These are phyloP conservation scores for Acleris laterana DNA, from an alignment of 2,888 invertebrate species.

Conservation along the genomic window DNA sequence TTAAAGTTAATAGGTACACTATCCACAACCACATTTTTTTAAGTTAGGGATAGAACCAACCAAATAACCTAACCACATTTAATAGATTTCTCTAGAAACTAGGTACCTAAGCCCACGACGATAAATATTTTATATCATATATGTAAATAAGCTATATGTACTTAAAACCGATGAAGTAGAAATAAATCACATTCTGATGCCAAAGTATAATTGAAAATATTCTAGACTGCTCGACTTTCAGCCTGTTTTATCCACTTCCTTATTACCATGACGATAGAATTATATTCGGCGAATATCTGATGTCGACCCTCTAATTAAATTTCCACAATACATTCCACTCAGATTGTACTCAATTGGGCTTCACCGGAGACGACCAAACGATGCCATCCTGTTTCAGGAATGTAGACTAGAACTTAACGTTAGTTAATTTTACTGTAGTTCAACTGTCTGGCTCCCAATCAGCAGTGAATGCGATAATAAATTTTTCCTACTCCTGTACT, in stretches of 20 bases:
- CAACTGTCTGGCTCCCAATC: conserved; percentile 39
- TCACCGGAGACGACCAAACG: conserved; percentile 50
- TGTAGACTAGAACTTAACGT: conserved; percentile 47
- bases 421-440: conserved; percentile 39
- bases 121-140: too few relatives aligned
- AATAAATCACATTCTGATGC: too few relatives aligned
- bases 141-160: too few relatives aligned
- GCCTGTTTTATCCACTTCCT: not conserved
- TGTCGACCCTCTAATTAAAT: conserved; percentile 23
- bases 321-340: conserved; percentile 42
- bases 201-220: too few relatives aligned
- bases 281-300: not conserved
- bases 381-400: conserved; percentile 52
- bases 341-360: conserved; percentile 57
- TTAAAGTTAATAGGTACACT: too few relatives aligned
- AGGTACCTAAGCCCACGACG: too few relatives aligned
- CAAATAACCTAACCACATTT: not conserved
- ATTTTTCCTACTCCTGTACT: too few relatives aligned
- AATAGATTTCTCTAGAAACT: too few relatives aligned
- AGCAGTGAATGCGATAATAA: not conserved
- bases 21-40: too few relatives aligned
- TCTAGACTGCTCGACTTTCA: too few relatives aligned
- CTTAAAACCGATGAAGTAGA: too few relatives aligned
- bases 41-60: too few relatives aligned
- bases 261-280: not conserved